phyloP scores from a whole-genome alignment of 2,888 invertebrate species.

The Cryptosula pallasiana region DNA sequence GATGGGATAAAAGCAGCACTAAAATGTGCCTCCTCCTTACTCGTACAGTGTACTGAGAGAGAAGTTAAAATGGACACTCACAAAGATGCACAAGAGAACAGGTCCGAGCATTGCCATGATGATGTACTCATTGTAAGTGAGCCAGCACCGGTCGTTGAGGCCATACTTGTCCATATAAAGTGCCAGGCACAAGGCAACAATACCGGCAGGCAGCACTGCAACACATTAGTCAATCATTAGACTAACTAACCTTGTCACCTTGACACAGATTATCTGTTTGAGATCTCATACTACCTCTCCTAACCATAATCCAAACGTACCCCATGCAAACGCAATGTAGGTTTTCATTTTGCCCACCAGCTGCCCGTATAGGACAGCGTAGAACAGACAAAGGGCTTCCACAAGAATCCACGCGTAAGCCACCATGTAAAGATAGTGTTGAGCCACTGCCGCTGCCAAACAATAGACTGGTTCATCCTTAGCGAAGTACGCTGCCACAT shows the following conservation, averaged over 20 bases:
- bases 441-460: constrained; percentile 79
- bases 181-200: neutral
- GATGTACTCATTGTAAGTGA: constrained; percentile 17
- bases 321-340: neutral
- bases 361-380: neutral
- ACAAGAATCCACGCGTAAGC: constrained; percentile 88
- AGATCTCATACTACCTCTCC: no score
- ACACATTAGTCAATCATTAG: no score
- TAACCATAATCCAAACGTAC: no score
- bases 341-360: constrained; percentile 16
- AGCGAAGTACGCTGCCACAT: neutral
- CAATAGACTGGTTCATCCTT: constrained; percentile 55
- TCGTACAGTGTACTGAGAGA: no score
- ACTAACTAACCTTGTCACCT: no score
- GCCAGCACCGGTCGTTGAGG: constrained; percentile 18
- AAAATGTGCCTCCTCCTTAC: no score
- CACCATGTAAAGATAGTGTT: constrained; percentile 88
- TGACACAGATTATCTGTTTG: no score
- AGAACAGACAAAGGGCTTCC: constrained; percentile 78
- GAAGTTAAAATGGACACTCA: no score
- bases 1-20: no score
- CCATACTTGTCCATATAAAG: constrained; percentile 7
- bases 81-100: constrained; percentile 7
- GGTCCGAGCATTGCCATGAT: constrained; percentile 22
- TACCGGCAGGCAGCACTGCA: constrained; percentile 1